phyloP scores from a whole-genome alignment of 2,113 vertebrate genomes.

The Anguilla rostrata region DNA sequence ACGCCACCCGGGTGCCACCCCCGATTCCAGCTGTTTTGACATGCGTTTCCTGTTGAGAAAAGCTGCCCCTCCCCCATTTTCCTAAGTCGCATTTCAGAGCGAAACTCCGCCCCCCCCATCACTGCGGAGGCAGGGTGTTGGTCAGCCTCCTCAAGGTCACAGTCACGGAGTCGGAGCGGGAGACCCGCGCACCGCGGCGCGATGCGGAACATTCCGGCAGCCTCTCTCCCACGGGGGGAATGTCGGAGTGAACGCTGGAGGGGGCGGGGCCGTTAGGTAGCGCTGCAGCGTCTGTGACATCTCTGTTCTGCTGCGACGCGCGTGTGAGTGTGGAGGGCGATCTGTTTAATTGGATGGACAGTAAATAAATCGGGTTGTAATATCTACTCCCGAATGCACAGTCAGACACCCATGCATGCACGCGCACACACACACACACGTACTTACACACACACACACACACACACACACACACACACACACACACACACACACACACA shows the following conservation, averaged over 20 bases:
- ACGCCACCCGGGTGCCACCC: no score
- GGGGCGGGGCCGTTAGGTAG: neutral
- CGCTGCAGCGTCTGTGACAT: neutral
- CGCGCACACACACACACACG: neutral
- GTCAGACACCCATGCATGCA: neutral
- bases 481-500: neutral
- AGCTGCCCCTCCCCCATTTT: neutral
- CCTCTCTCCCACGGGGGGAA: neutral
- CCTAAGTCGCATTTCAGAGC: neutral
- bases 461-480: no score
- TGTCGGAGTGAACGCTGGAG: neutral
- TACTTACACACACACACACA: no score
- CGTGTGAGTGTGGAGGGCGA: neutral
- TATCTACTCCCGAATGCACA: neutral
- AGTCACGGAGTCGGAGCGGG: neutral
- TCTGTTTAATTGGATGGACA: neutral
- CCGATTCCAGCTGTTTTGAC: no score
- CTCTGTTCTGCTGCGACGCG: neutral
- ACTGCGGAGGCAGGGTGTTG: neutral
- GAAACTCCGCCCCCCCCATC: no score
- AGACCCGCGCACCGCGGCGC: neutral
- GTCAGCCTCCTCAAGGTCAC: slow-evolving; percentile 2
- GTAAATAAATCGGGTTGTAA: neutral
- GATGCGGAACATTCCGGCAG: neutral
- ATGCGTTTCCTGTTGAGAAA: no score